Evolutionary conservation across 2,113 vertebrate genomes (phyloP).

Genomic region (Ceuthmochares aereus): DNA sequence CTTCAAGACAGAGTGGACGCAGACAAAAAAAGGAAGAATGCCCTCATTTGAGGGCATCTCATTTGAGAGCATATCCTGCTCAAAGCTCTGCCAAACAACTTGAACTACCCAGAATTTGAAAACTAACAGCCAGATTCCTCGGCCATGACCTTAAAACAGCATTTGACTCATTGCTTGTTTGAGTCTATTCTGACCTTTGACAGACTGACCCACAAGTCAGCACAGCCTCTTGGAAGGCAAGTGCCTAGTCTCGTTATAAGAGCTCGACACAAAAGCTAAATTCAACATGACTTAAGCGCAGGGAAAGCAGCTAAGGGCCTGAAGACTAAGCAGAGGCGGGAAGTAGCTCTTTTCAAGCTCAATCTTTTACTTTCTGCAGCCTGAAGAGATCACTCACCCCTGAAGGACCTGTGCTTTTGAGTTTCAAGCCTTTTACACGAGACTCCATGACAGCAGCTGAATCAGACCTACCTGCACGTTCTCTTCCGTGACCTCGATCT

Average conservation of each 20-base stretch:
- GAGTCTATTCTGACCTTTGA: constrained; percentile 28
- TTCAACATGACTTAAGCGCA: not conserved
- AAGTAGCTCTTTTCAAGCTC: constrained; percentile 1
- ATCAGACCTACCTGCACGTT: constrained; percentile 88
- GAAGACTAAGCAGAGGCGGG: constrained; percentile 26
- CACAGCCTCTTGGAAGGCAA: constrained; percentile 48
- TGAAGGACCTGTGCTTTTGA: not conserved
- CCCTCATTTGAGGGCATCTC: not conserved
- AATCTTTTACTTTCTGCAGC: not conserved
- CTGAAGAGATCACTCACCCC: not conserved
- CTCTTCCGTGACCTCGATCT: constrained; percentile 95
- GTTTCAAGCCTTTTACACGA: not conserved
- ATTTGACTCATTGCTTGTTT: not conserved
- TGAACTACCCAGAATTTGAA: constrained; percentile 7
- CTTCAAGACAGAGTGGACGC: not conserved
- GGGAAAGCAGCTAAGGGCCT: constrained; percentile 13
- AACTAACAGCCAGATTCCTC: constrained; percentile 19
- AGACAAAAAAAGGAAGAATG: not conserved
- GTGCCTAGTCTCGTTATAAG: not conserved
- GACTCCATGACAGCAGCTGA: not conserved
- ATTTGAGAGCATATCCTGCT: not conserved
- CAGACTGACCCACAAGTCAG: constrained; percentile 62
- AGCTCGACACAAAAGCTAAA: constrained; percentile 30
- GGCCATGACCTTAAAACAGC: not conserved
- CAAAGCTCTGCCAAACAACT: constrained; percentile 1